Base-by-base conservation (phyloP, 2,797 vertebrate species). In the Valencia hispanica region DNA sequence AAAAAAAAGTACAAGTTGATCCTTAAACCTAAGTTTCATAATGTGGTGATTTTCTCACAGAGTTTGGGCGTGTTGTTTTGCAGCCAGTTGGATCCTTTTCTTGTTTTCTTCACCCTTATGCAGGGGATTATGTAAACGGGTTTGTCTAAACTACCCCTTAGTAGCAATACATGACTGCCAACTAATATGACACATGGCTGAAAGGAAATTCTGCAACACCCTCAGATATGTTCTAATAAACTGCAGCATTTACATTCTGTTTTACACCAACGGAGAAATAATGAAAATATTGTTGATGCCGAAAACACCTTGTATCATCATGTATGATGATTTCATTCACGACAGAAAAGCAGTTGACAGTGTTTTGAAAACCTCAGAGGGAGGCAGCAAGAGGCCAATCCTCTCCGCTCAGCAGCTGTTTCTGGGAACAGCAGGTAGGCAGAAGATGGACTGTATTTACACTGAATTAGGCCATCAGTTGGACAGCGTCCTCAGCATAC, bases 81-180 rank as follows among this genome's bases (percentile, higher is more conserved):
- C 72, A 73, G 68, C 15, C 32, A 66, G 68, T 53, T 77, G 72
- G 69, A 68, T 59, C 50, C 70, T 48, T 77, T 61, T 81, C 53
- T 72, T 87, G 41, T 84, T 87, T 84, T 80, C 80, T 77, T 90
- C 82, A 83, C 51, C 25, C 8, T 70, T 43, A 66, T 61, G 71
- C 12, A 83, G 85, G 85, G 92, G 85, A 88, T 91, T 15, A 93
- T 90, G 89, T 93, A 86, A 93, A 72, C 63, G 85, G 89, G 86
- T 83, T 90, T 92, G 86, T 78, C 73, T 25, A 78, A 36, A 65
- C 15, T 18, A 72, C 86, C 75, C 57, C 70, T 74, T 89, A 86
- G 83, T 88, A 86, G 81, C 50, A 72, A 79, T 39, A 78, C 43
- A 48, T 73, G 59, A 75, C 61, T 63, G 47, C 77, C 45, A 22